Base-by-base conservation (phyloP, 2,888 invertebrate genomes). In the Elysia crispata region DNA sequence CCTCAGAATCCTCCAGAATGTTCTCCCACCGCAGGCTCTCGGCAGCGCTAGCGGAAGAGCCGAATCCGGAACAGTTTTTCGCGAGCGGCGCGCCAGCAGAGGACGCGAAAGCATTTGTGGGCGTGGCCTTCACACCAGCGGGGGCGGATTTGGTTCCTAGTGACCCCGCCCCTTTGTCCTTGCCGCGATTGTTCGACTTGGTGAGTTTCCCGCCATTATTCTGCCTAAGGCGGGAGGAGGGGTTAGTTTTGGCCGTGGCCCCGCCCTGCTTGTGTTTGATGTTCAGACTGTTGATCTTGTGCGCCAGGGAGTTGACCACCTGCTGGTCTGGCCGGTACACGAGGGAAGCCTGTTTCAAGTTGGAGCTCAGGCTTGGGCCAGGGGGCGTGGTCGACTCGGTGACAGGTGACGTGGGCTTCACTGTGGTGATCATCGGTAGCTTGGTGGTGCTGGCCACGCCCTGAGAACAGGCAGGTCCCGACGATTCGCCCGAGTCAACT, bases 21-120 rank as follows among this genome's bases (percentile, higher is more conserved):
- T 86, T 82, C 73, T 91, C 90, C 91, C 91, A 91, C 28, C 91
- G 83, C 49, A 91, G 83, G 82, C 89, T 89, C 79, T 89, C 88
- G 57, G 80, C 84, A 5, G 20, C 1, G 1, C 60, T 25, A 49
- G 18, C 64, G 28, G 31, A 67, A 64, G 77, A 49, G 54, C 11
- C 25, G 49, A 57, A 23, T 28, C 50, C 66, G n/a, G n/a, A 31
- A 50, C 54, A 15, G 54, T 5, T 33, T 8, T 5, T 66, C 1
- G 18, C 25, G 33, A 50, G 33, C 28, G 31, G 49, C 23, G 49
- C 33, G 18, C 23, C 30, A n/a, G 69, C 31, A 57, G 1, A 73
- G n/a, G 33, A 11, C 23, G 25, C 33, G 57, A 67, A 77, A 11
- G n/a, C 23, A 23, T 60, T 23, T 23, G 60, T 60, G 15, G 60